Percentiles rank a stretch among this genome's conserved stretches.
These are phyloP conservation scores for Cynopterus sphinx DNA, from an alignment of 2,797 vertebrate genomes.

Conservation along the genomic window DNA sequence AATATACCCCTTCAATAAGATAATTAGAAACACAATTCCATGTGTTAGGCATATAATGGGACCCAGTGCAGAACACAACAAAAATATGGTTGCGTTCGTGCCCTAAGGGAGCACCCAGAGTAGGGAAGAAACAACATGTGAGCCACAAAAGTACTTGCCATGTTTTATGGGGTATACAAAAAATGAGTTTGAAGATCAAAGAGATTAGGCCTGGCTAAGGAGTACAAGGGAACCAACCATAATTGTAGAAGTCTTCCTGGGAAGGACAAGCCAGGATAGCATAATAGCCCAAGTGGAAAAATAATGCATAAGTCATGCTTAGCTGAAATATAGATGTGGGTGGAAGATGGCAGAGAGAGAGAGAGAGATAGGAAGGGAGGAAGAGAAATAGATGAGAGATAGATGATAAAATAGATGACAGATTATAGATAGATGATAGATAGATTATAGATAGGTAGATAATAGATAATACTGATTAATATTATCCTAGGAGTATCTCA, in stretches of 20 bases:
- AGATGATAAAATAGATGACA: background rate
- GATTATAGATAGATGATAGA: background rate
- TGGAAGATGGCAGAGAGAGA: background rate
- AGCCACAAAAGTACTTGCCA: background rate
- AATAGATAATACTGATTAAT: background rate
- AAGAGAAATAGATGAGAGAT: background rate
- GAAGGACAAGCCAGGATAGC: background rate
- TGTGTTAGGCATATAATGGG: background rate
- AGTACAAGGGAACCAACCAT: background rate
- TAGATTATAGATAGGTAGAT: background rate
- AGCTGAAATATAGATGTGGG: background rate
- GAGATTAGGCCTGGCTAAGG: background rate
- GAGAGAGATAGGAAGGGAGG: background rate
- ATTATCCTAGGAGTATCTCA: background rate
- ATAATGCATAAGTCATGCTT: background rate
- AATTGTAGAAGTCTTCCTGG: background rate
- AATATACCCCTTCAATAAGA: background rate
- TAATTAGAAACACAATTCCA: background rate
- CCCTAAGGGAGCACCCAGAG: background rate
- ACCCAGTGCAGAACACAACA: rapidly evolving
- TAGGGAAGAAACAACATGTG: background rate
- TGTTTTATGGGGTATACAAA: background rate
- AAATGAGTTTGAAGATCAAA: background rate
- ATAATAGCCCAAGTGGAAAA: background rate
- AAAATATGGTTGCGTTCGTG: rapidly evolving